Evolutionary conservation across 2,797 vertebrate species (phyloP), one percentile per base, ranked within the genome.

Genomic region (Loris lydekkerianus): DNA sequence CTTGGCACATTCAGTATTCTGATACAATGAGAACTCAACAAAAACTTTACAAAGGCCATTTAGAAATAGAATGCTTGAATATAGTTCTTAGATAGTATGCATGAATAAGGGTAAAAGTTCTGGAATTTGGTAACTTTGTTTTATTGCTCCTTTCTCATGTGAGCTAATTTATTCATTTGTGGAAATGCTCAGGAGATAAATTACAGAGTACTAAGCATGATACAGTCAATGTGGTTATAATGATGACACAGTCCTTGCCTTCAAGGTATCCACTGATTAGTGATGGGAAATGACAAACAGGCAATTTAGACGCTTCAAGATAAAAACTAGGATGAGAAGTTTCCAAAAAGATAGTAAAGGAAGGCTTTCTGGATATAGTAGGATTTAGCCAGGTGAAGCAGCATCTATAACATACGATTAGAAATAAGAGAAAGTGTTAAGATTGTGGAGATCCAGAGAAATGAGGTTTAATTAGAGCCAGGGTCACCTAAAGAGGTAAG

Each of bases 161-260:
- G 40, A 89, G 61, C 84, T 93, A 63, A 92, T 80, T 34, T 84
- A 53, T 58, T 87, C 70, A 72, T 60, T 82, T 18, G 73, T 56
- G 49, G 29, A 49, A 76, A 76, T 76, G 29, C 17, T 49, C 29
- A 3, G 6, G 43, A 49, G 43, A 49, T 76, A 49, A 49, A 37
- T 86, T 77, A 70, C 14, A 46, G 2, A 83, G 17, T 73, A 49
- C 56, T 46, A 83, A 58, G 61, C 73, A 46, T 34, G 37, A 90
- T 77, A 56, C 10, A 73, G 69, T 21, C 75, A 84, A 37, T 73
- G 7, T 65, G 63, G n/a, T 27, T 72, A 25, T 56, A 18, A 63
- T 87, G 46, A 69, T 46, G 46, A 63, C 43, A 72, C 1, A 56
- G 46, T 83, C 43, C 18, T 75, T 92, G 15, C 40, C 37, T 76